Evolutionary conservation across 2,113 vertebrate species (phyloP), one percentile per base, ranked within the genome.

Genomic region (Strix aluco): DNA sequence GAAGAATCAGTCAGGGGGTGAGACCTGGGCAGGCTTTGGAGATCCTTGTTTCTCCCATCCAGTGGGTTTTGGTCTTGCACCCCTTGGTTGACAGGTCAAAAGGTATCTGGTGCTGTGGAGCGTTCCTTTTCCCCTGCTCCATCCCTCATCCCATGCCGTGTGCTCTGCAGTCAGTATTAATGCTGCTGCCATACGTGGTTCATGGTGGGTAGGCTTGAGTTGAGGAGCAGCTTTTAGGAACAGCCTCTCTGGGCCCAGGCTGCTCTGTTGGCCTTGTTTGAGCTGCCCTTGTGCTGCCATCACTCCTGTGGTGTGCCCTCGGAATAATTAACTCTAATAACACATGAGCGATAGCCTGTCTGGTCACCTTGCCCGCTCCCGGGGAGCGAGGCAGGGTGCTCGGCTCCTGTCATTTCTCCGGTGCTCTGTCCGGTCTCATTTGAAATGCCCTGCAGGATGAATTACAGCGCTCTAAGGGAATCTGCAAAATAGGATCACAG

Each of bases 401-500:
- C 0, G 0, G 6, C 81, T 92, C 54, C 66, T 57, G 22, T 61
- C 57, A 54, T 67, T 95, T 89, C 81, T 75, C 77, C 4, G 0
- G 13, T 72, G 70, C 58, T 85, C 70, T 94, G 92, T 85, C 91
- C 29, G 0, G 8, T 87, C 83, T 94, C 44, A 61, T 92, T 87
- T 89, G 77, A 73, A 82, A 66, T 73, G 47, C 88, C 81, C 86
- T 42, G 29, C 62, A 74, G 81, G 67, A 88, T 96, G 87, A 82
- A 96, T 96, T 88, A 62, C 30, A 4, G 71, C 40, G 81, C 94
- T 96, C 81, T 15, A 23, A 97, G 95, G 81, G 95, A 91, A 96
- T 88, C 94, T 95, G 84, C 85, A 95, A 81, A 95, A 95, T 63
- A 92, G 89, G 93, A 94, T 94, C 87, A 92, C 91, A 88, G 81